Conservation (phyloP, 1,140 invertebrate genomes). For the Drusus annulatus region DNA sequence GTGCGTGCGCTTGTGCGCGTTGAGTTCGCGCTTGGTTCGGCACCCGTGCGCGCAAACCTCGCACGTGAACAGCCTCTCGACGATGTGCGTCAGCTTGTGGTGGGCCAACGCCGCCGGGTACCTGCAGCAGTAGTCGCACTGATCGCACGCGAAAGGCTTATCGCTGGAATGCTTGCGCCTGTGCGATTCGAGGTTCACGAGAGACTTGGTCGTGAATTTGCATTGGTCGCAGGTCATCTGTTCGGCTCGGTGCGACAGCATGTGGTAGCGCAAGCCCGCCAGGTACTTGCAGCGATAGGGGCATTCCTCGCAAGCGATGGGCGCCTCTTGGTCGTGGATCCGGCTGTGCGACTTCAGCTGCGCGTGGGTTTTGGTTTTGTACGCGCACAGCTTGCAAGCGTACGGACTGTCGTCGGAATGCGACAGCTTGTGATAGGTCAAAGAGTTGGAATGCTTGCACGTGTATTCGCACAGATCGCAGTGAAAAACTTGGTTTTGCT, state of each 20-base stretch:
- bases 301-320: slow-evolving; percentile 6
- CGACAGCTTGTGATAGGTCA: slow-evolving; percentile 2
- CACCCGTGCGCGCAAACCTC: slow-evolving; percentile 7
- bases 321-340: background rate
- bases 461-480: background rate
- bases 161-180: slow-evolving; percentile 2
- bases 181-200: slow-evolving; percentile 1
- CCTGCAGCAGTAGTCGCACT: slow-evolving; percentile 15
- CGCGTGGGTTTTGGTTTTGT: background rate
- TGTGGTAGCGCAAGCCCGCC: slow-evolving; percentile 4
- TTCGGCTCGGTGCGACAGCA: background rate
- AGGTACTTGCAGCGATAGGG: slow-evolving; percentile 5
- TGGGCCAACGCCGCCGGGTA: slow-evolving; percentile 9
- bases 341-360: slow-evolving; percentile 15
- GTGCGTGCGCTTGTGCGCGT: background rate
- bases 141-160: background rate
- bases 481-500: background rate
- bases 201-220: background rate
- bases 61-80: background rate
- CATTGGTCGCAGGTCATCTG: background rate
- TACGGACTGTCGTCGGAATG: background rate
- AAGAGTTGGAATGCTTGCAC: slow-evolving; percentile 4
- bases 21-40: background rate
- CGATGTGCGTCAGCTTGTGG: background rate
- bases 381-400: slow-evolving; percentile 3